Conservation (phyloP, 2,797 vertebrate species). For the Balearica regulorum region DNA sequence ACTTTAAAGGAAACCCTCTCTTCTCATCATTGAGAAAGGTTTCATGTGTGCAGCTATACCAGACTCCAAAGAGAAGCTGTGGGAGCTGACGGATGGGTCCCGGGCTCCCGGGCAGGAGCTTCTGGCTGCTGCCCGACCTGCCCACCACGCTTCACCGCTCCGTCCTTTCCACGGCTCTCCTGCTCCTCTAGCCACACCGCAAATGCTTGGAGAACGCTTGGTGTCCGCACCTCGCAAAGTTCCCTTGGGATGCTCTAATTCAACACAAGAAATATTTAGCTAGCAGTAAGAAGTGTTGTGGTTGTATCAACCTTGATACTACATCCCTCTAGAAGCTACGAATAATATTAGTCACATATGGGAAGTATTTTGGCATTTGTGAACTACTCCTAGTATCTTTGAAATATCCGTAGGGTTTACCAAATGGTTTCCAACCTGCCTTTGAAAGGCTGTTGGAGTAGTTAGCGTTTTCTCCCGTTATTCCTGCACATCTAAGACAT, state of each 20-base stretch:
- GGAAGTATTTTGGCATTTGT: not conserved
- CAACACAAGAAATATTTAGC: fast-evolving
- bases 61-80: not conserved
- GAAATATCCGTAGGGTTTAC: not conserved
- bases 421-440: not conserved
- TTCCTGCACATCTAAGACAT: not conserved
- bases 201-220: not conserved
- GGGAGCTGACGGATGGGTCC: not conserved
- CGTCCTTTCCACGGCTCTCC: not conserved
- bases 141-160: fast-evolving
- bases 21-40: not conserved
- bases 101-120: not conserved
- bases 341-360: fast-evolving
- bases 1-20: not conserved
- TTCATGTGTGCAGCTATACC: not conserved
- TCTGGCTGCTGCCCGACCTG: not conserved
- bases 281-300: fast-evolving
- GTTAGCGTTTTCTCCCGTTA: fast-evolving
- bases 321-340: fast-evolving
- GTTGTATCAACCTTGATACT: not conserved
- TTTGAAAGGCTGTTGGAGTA: not conserved
- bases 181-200: not conserved
- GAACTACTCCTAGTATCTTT: not conserved
- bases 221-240: not conserved
- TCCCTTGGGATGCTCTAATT: not conserved